A percentile compares a stretch with the other conserved stretches of the same genome.
Conservation (phyloP, 2,113 vertebrate genomes). For the Cacatua alba region DNA sequence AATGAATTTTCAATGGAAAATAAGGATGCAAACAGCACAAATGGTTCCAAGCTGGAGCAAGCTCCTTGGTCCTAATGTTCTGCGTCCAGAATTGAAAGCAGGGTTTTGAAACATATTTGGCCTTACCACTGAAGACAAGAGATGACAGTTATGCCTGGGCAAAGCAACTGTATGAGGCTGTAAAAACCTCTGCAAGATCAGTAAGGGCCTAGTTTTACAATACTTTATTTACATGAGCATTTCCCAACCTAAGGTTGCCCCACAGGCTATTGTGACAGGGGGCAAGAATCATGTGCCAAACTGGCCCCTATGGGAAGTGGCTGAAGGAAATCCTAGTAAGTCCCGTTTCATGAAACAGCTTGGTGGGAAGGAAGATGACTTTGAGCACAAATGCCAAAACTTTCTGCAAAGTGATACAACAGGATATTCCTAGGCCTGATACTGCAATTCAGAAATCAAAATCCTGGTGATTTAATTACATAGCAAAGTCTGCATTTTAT, state of each 20-base stretch:
- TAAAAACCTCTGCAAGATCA: neutral
- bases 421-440: neutral
- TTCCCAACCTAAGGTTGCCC: neutral
- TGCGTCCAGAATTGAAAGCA: neutral
- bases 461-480: neutral
- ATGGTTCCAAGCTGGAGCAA: neutral
- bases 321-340: neutral
- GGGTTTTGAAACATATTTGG: neutral
- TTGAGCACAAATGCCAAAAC: neutral
- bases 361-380: neutral
- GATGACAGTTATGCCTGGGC: neutral
- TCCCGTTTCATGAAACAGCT: neutral
- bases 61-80: neutral
- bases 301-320: rapidly evolving
- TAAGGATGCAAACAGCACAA: neutral
- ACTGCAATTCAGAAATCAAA: neutral
- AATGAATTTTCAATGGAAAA: neutral
- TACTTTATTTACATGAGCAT: neutral
- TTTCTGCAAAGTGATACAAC: neutral
- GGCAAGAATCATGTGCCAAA: neutral
- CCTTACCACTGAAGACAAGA: neutral
- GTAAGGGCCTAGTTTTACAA: neutral
- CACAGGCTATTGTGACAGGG: rapidly evolving
- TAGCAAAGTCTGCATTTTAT: neutral
- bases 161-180: neutral